These are phyloP conservation scores for Oryzaephilus surinamensis DNA, from an alignment of 1,140 invertebrate genomes.

Conservation along the genomic window DNA sequence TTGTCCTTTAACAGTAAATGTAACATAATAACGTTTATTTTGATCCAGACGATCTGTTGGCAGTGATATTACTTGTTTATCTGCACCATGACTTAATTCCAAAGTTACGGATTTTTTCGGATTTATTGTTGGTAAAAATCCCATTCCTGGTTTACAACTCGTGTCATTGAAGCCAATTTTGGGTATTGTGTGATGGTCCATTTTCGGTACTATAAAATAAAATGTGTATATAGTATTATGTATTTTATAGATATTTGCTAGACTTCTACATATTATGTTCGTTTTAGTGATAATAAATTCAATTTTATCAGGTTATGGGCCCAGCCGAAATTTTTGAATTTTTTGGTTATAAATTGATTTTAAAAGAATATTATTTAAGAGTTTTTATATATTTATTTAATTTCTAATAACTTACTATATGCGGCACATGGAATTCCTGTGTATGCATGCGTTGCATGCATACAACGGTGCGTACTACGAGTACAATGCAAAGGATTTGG, in stretches of 20 bases:
- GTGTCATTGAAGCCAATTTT: slow-evolving; percentile 45
- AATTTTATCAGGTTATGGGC: too few species aligned
- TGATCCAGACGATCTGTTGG: slow-evolving; percentile 74
- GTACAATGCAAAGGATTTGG: slow-evolving; percentile 61
- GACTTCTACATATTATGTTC: too few species aligned
- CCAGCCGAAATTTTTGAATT: too few species aligned
- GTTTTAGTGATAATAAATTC: too few species aligned
- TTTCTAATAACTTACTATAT: slow-evolving; percentile 63
- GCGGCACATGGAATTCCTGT: slow-evolving; percentile 77
- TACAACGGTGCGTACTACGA: slow-evolving; percentile 73
- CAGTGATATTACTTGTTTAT: slow-evolving; percentile 72
- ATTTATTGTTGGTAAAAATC: slow-evolving; percentile 50
- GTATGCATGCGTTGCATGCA: slow-evolving; percentile 82
- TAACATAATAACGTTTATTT: slow-evolving; percentile 81
- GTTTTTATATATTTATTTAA: slow-evolving; percentile 2
- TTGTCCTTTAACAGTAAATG: slow-evolving; percentile 70
- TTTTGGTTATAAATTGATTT: too few species aligned
- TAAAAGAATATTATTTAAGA: too few species aligned
- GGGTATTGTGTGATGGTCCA: slow-evolving; percentile 64
- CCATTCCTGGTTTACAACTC: slow-evolving; percentile 33
- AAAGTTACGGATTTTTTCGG: slow-evolving; percentile 51
- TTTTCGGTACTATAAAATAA: slow-evolving; percentile 50
- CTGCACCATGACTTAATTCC: slow-evolving; percentile 67
- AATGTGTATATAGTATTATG: not conserved
- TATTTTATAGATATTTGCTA: not conserved